Evolutionary conservation across 1,140 invertebrate species (phyloP), one percentile per base, ranked within the genome.

Genomic region (Agraylea sexmaculata): DNA sequence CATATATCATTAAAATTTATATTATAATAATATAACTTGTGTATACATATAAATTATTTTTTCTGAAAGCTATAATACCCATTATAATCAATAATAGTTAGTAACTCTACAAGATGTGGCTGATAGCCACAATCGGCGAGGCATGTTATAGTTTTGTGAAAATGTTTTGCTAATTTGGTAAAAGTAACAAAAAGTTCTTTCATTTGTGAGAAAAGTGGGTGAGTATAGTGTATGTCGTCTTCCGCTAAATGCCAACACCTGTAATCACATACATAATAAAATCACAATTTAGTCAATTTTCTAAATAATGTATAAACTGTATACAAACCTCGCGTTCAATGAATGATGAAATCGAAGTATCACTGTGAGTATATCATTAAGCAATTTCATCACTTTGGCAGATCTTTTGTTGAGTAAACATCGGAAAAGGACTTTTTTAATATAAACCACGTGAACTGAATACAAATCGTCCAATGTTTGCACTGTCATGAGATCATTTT

Each of bases 371-470:
- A 81, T 75, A 51, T 74, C 75, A 12, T 76, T 70, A 5, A 83
- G 58, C 1, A 75, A 61, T 25, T 73, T 73, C 45, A 71, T 71
- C 13, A 83, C 69, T 15, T 76, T 73, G 15, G 69, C 67, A 16
- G 77, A 77, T 21, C 71, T 69, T 23, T 73, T 70, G 42, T 80
- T 82, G 3, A 85, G 50, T 37, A 83, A 68, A 43, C 79, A 81
- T 38, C 79, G 71, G 46, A 66, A 78, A 16, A 81, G 53, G 31
- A 84, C 77, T 37, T 77, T 74, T 51, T 82, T 83, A 10, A 85
- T 66, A 50, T 85, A 84, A 3, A 57, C 59, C 3, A 75, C 73
- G 45, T 85, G 82, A 15, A 71, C 71, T 8, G 68, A 59, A 46
- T 83, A 81, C 18, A 84, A 58, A 36, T 76, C 68, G 51, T 84